These are phyloP conservation scores for Harpalus rufipes DNA, from an alignment of 2,888 invertebrate genomes.

Conservation along the genomic window DNA sequence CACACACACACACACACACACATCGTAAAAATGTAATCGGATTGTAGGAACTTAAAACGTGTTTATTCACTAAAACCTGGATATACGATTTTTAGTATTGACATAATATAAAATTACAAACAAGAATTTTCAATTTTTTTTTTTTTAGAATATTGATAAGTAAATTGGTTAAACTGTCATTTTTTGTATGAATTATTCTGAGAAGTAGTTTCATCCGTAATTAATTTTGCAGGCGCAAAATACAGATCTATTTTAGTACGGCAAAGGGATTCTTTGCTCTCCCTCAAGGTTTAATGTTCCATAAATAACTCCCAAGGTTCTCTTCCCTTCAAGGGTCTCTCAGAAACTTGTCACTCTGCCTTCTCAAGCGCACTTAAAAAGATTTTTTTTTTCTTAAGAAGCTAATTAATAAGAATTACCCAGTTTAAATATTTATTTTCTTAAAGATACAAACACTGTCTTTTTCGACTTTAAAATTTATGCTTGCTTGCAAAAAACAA, in stretches of 20 bases:
- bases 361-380: not conserved
- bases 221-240: conserved; percentile 29
- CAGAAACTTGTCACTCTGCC: conserved; percentile 1
- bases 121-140: not conserved
- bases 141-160: not conserved
- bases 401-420: conserved; percentile 30
- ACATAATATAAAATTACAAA: not conserved
- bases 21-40: too few relatives aligned
- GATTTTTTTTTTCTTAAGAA: conserved; percentile 13
- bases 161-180: not conserved
- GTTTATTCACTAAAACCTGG: too few relatives aligned
- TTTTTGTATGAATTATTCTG: conserved; percentile 6
- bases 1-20: too few relatives aligned
- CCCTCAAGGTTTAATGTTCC: conserved; percentile 51
- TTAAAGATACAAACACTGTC: not conserved
- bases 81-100: too few relatives aligned
- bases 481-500: not conserved
- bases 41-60: too few relatives aligned
- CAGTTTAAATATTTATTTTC: conserved; percentile 19
- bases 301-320: conserved; percentile 54
- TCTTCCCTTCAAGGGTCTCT: conserved; percentile 27
- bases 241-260: conserved; percentile 41
- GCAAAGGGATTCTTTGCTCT: conserved; percentile 47
- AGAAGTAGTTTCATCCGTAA: conserved; percentile 16
- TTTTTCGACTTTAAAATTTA: not conserved